Conservation (phyloP, 2,888 invertebrate genomes). For the Heteromyza rotundicornis region DNA sequence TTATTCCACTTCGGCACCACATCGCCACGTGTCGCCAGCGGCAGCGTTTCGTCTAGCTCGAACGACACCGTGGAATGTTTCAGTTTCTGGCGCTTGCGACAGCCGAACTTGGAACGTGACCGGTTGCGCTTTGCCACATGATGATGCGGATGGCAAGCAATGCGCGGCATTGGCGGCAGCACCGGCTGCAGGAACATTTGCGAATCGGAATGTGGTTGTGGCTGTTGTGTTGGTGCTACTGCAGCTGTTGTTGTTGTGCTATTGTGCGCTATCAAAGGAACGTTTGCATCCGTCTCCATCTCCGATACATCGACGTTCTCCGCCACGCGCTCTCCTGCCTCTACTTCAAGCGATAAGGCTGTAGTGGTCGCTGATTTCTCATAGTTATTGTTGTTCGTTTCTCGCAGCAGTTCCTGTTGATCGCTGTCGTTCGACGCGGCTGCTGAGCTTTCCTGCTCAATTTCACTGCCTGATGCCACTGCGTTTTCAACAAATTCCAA, state of each 20-base stretch:
- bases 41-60: conserved; percentile 63
- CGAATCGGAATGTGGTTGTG: conserved; percentile 45
- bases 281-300: conserved; percentile 22
- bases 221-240: no score
- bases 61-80: conserved; percentile 54
- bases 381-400: conserved; percentile 51
- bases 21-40: conserved; percentile 60
- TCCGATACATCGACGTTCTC: no score
- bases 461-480: background rate
- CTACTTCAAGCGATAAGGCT: background rate
- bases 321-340: no score
- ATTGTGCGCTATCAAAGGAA: no score
- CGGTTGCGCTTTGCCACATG: conserved; percentile 54
- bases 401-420: conserved; percentile 15
- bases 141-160: conserved; percentile 33
- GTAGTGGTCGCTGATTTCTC: conserved; percentile 29
- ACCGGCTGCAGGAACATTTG: conserved; percentile 52
- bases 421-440: background rate
- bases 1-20: conserved; percentile 82
- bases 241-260: conserved; percentile 30
- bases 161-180: conserved; percentile 33
- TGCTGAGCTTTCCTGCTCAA: background rate
- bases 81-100: conserved; percentile 54
- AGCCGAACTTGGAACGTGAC: conserved; percentile 60
- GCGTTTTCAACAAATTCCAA: background rate